Base-by-base conservation (phyloP, 2,797 vertebrate genomes). In the Thripadectes ignobilis region DNA sequence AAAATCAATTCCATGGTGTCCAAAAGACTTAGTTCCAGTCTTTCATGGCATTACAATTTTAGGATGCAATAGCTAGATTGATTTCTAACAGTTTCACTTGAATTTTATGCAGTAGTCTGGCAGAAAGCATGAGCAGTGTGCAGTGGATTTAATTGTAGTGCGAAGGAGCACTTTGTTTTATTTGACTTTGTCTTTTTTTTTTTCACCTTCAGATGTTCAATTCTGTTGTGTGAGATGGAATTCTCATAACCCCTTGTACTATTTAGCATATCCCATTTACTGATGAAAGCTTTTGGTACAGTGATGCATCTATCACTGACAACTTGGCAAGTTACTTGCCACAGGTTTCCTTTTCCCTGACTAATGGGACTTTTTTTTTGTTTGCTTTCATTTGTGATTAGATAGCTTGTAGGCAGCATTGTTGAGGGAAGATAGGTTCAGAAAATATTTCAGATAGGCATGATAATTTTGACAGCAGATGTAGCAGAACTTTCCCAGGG, bases 101-200 rank as follows among this genome's bases (percentile, higher is more conserved):
- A 86, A 84, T 62, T 88, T 89, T 91, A 24, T 89, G 85, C 62
- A 59, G 51, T 62, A 75, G 34, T 41, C 63, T 77, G 67, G 38
- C 46, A 67, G 85, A 89, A 92, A 51, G 39, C 45, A 39, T 38
- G 16, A 68, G 19, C n/a, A 46, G 17, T 11, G 4, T 85, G 65
- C 79, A 83, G 85, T 78, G 73, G 51, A 68, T 96, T 94, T 96
- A 95, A 90, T 20, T 96, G 72, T 71, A 81, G 54, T 63, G 23
- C 77, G 36, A 75, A 72, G 34, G 51, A 93, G 49, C 1, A 5
- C 59, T 92, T 95, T 85, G 14, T 69, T 95, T 88, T 67, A n/a
- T 88, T 94, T 90, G 34, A 36, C 41, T 76, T 85, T 65, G 34
- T 63, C 39, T 79, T 86, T 89, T 71, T 89, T 71, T 52, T 77